These are phyloP conservation scores for Drosophila yakuba DNA, from an alignment of 1,140 invertebrate genomes.

Conservation along the genomic window DNA sequence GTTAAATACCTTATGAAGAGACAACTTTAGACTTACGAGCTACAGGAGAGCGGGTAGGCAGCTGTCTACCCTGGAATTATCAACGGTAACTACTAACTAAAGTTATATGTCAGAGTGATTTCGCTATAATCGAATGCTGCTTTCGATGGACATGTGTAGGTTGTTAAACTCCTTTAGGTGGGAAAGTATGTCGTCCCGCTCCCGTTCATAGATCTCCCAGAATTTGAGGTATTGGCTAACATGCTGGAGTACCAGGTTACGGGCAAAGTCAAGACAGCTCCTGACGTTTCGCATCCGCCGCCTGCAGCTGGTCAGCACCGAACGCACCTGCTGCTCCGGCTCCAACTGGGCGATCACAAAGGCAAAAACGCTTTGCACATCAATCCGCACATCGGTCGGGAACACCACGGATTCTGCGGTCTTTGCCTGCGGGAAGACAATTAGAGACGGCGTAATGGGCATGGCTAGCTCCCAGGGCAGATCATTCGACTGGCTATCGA, in stretches of 20 bases:
- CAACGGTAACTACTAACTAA: conserved; percentile 12
- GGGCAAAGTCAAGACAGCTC: conserved; percentile 73
- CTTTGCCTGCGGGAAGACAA: conserved; percentile 62
- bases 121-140: conserved; percentile 63
- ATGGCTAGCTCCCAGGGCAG: conserved; percentile 76
- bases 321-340: conserved; percentile 62
- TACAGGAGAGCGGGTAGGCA: conserved; percentile 15
- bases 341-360: conserved; percentile 70
- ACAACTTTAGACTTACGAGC: conserved; percentile 48
- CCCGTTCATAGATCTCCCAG: conserved; percentile 64
- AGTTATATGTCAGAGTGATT: conserved; percentile 1
- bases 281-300: conserved; percentile 52
- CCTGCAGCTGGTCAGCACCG: conserved; percentile 55
- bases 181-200: conserved; percentile 58
- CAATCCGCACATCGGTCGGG: conserved; percentile 54
- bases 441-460: conserved; percentile 50
- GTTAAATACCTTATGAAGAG: conserved; percentile 40
- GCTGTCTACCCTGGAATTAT: conserved; percentile 22
- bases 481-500: conserved; percentile 65
- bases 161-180: conserved; percentile 72
- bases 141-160: conserved; percentile 67
- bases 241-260: conserved; percentile 63
- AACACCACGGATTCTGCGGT: conserved; percentile 61
- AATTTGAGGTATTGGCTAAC: conserved; percentile 64
- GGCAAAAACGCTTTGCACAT: conserved; percentile 67